phyloP scores from a whole-genome alignment of 2,888 invertebrate genomes.

The Craniophora ligustri region DNA sequence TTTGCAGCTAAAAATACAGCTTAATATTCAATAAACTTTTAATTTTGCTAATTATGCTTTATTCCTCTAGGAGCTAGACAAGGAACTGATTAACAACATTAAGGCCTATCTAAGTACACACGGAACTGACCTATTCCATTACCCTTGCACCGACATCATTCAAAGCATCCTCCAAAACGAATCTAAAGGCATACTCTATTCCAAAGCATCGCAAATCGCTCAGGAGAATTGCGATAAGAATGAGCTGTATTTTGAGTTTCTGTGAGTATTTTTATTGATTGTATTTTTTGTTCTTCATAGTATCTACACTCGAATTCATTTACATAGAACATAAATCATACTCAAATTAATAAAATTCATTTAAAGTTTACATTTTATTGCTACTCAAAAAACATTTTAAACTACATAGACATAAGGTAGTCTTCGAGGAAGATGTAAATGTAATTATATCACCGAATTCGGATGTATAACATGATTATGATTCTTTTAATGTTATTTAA shows the following conservation, averaged over 20 bases:
- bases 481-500: too few relatives aligned
- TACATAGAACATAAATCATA: too few relatives aligned
- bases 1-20: neutral
- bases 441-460: too few relatives aligned
- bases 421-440: too few relatives aligned
- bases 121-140: constrained; percentile 90
- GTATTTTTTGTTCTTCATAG: neutral
- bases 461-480: too few relatives aligned
- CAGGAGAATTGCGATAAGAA: constrained; percentile 76
- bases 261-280: constrained; percentile 58
- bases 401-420: too few relatives aligned
- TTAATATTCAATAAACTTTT: neutral
- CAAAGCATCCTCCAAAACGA: constrained; percentile 91
- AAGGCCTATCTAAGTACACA: constrained; percentile 89
- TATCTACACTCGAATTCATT: too few relatives aligned
- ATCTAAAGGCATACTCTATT: constrained; percentile 87
- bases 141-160: constrained; percentile 90
- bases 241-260: constrained; percentile 90
- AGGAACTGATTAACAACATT: constrained; percentile 84
- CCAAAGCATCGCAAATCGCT: constrained; percentile 87
- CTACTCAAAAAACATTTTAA: too few relatives aligned
- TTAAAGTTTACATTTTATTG: too few relatives aligned
- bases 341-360: too few relatives aligned
- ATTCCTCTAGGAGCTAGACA: constrained; percentile 76
- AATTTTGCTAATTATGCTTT: constrained; percentile 31